Evolutionary conservation across 92 coral and sea anemone genomes (phyloP), one percentile per base, ranked within the genome.

Genomic region (Pocillopora meandrina): DNA sequence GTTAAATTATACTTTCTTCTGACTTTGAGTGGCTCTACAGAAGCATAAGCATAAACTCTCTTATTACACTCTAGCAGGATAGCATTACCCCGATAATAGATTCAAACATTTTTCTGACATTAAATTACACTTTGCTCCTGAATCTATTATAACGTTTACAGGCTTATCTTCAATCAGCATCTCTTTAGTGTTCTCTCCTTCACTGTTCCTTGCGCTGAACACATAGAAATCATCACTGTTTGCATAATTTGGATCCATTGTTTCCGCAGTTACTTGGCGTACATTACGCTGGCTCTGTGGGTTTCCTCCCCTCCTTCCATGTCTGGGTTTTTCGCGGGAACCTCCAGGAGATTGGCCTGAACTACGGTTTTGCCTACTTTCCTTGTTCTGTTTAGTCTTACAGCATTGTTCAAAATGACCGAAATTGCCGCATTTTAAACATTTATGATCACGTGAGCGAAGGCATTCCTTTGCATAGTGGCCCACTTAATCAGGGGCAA

Each of bases 41-140:
- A 35, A 8, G 90, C 87, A 65, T 83, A 86, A 52, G 89, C 76
- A 78, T 59, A 83, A 70, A 87, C 69, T 57, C 35, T 61, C 19
- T 87, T 87, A 8, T 78, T 77, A 58, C 86, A 87, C 42, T 78
- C 77, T 36, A n/a, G 18, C 71, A 78, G 62, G 36, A 18, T 47
- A 65, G 16, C 77, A 16, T 59, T 64, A 52, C 77, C 78, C 82
- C 86, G 74, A 82, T 80, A 60, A 80, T 35, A 55, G 83, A 18
- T 0, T 72, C 7, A 23, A 61, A 58, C n/a, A 76, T 34, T 76
- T 60, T 55, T 83, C 63, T 14, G 87, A 77, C 82, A 92, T 84
- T 18, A 89, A 71, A 55, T 89, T 92, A 75, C 93, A 83, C 59
- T 91, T 92, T 58, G 90, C 92, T 42, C 95, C 90, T 65, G 92